Percentiles rank a stretch among this genome's conserved stretches.
These are phyloP conservation scores for Amphiprion ocellaris DNA, from an alignment of 2,113 vertebrate species.

Conservation along the genomic window DNA sequence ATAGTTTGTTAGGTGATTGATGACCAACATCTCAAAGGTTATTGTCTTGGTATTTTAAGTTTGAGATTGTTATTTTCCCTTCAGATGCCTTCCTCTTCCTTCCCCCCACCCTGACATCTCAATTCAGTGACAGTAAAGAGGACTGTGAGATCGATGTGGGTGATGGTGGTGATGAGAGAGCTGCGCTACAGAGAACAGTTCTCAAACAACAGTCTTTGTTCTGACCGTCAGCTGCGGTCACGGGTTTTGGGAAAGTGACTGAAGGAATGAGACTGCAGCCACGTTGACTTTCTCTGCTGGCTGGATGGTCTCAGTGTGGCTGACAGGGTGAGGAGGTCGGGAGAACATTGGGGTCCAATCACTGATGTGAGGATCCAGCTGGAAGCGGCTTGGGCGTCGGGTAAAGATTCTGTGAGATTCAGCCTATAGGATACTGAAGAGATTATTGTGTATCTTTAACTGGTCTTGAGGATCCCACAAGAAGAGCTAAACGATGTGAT, in stretches of 20 bases:
- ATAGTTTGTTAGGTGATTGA: not conserved
- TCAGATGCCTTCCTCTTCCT: not conserved
- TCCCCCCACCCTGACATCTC: not conserved
- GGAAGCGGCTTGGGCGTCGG: not conserved
- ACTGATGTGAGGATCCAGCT: not conserved
- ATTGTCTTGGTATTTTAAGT: not conserved
- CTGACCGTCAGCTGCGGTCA: slow-evolving; percentile 29
- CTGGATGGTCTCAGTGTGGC: not conserved
- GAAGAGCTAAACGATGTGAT: not conserved
- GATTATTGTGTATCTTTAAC: not conserved
- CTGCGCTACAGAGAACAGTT: slow-evolving; percentile 21
- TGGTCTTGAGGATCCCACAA: not conserved
- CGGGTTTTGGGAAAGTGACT: not conserved
- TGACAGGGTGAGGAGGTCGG: slow-evolving; percentile 17
- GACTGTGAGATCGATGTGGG: slow-evolving; percentile 21
- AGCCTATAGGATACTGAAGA: not conserved
- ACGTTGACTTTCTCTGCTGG: slow-evolving; percentile 5
- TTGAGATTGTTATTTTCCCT: not conserved
- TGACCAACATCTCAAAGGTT: slow-evolving; percentile 1
- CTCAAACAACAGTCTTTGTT: slow-evolving; percentile 30
- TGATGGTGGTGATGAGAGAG: slow-evolving; percentile 18
- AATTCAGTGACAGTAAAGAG: slow-evolving; percentile 22
- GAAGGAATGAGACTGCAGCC: not conserved
- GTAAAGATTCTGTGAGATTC: slow-evolving; percentile 16
- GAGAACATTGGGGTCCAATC: slow-evolving; percentile 18